Percentiles rank a stretch among this genome's conserved stretches.
These are phyloP conservation scores for Hydrocynus forskahlii DNA, from an alignment of 2,797 vertebrate species.

Conservation along the genomic window DNA sequence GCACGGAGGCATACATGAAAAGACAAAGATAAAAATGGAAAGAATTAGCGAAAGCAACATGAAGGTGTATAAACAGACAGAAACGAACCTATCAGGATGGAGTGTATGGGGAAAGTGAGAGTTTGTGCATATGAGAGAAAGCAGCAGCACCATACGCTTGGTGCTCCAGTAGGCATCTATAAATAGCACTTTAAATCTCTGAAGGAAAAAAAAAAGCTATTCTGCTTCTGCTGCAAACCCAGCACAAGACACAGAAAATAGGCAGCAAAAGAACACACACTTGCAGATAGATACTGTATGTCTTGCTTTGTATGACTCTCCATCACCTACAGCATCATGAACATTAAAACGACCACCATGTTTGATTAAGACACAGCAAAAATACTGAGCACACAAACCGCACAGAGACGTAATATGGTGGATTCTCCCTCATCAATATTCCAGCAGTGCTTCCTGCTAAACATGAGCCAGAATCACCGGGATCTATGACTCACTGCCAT, in stretches of 20 bases:
- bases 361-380: constrained; percentile 1
- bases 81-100: constrained; percentile 39
- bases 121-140: constrained; percentile 59
- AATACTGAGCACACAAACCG: constrained; percentile 3
- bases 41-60: constrained; percentile 26
- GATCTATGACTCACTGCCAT: constrained; percentile 43
- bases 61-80: constrained; percentile 39
- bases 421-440: constrained; percentile 45
- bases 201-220: constrained; percentile 70
- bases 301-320: constrained; percentile 5
- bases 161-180: constrained; percentile 82
- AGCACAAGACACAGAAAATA: constrained; percentile 56
- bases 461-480: constrained; percentile 44
- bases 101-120: constrained; percentile 67
- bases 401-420: constrained; percentile 27
- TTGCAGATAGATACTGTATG: background rate
- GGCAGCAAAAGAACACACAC: background rate
- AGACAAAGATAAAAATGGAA: constrained; percentile 31
- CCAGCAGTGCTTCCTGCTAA: constrained; percentile 46
- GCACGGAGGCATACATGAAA: constrained; percentile 26
- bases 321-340: background rate
- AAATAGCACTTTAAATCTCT: constrained; percentile 89
- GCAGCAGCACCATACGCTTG: constrained; percentile 79
- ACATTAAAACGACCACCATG: constrained; percentile 3
- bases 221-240: constrained; percentile 76